Evolutionary conservation across 1,140 invertebrate species (phyloP).

Genomic region (Ctenoplectra terminalis): DNA sequence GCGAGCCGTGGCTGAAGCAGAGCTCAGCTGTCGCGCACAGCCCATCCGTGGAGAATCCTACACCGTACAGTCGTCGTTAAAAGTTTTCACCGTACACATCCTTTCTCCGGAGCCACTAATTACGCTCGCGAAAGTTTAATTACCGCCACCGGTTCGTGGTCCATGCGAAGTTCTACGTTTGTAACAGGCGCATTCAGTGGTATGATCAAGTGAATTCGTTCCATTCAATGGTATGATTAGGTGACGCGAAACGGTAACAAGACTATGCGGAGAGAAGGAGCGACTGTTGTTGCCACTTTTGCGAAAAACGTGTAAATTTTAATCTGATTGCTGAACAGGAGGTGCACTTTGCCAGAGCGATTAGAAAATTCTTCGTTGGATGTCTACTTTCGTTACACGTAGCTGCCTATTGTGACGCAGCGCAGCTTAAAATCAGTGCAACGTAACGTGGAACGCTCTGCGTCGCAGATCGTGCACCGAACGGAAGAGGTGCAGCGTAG

Average conservation of each 20-base stretch:
- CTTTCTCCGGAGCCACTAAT: conserved; percentile 39
- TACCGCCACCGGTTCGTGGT: conserved; percentile 1
- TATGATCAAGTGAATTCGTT: no score
- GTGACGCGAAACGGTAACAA: no score
- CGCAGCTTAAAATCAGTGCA: background rate
- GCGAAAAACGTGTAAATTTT: no score
- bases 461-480: background rate
- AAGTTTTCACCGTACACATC: conserved; percentile 52
- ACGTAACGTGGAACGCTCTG: background rate
- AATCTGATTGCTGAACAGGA: no score
- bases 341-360: no score
- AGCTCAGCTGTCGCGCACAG: conserved; percentile 70
- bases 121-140: conserved; percentile 42
- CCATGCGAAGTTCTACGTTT: background rate
- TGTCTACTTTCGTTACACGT: background rate
- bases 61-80: conserved; percentile 64
- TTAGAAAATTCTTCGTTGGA: background rate
- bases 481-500: background rate
- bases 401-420: background rate
- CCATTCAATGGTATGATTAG: no score
- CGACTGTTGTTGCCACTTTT: no score
- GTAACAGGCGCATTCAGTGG: background rate
- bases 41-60: conserved; percentile 61
- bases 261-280: no score
- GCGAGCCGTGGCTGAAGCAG: conserved; percentile 62